Evolutionary conservation across 2,113 vertebrate genomes (phyloP), one percentile per base, ranked within the genome.

Genomic region (Vimba vimba): DNA sequence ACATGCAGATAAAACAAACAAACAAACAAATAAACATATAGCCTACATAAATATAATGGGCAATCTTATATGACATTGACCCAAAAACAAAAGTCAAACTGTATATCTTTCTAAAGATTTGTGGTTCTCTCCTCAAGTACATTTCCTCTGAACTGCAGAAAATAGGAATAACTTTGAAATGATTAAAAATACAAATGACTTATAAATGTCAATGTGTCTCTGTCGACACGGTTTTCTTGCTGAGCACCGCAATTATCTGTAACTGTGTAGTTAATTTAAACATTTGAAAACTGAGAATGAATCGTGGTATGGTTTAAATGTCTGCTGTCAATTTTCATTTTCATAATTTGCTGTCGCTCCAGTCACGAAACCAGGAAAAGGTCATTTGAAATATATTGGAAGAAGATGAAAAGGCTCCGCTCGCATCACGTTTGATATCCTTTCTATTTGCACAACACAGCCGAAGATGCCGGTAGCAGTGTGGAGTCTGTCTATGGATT

Each of bases 291-390:
- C 39, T 23, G 47, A 71, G 30, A 55, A 68, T 36, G 50, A 36
- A 39, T 69, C 6, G 15, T 60, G 47, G 6, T 19, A 73, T 50
- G 27, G 50, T 83, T 30, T 36, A 83, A 83, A 83, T 73, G 50
- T 25, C 9, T 73, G 25, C 68, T 83, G 82, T 43, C 68, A 27
- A 3, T 83, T 83, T 57, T 83, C 12, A 73, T 73, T 83, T 83
- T 39, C 50, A 57, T 73, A 73, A 73, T 71, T 39, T 73, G 50
- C 68, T 2, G 50, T 39, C 10, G 47, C 73, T 83, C 66, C 30
- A 71, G 68, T 83, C 66, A 73, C 21, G 39, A 73, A 73, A 73
- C 5, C 50, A 83, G 30, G 30, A 30, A 73, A 83, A 83, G 82
- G 82, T 83, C 82, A 83, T 57, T 50, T 59, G 30, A 36, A 73